A percentile compares a stretch with the other conserved stretches of the same genome.
Evolutionary conservation across 2,888 invertebrate species (phyloP).

Genomic region (Tipula vernalis): DNA sequence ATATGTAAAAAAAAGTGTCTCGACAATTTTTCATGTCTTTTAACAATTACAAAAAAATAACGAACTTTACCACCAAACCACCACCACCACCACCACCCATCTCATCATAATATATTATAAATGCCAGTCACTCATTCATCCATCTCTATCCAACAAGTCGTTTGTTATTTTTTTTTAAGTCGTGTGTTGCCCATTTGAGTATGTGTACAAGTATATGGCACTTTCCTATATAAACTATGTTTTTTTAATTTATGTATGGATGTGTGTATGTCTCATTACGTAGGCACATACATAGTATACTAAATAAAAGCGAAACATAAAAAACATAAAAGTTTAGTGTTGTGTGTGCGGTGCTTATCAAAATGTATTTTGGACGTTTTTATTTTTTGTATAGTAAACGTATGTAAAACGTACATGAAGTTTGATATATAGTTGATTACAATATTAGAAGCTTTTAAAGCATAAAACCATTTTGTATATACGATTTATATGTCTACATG

Average conservation of each 20-base stretch:
- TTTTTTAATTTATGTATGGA: neutral
- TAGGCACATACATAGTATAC: neutral
- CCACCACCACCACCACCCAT: neutral
- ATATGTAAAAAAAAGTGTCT: neutral
- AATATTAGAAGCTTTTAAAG: neutral
- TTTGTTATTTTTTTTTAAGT: neutral
- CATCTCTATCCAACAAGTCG: neutral
- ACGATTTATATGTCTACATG: neutral
- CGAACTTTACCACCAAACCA: neutral
- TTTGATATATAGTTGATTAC: neutral
- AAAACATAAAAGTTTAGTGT: slow-evolving; percentile 4
- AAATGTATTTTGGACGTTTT: neutral
- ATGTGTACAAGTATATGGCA: neutral
- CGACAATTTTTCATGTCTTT: neutral
- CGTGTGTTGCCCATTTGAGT: neutral
- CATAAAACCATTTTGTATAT: neutral
- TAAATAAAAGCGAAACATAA: neutral
- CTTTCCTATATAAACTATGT: neutral
- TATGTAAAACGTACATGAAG: neutral
- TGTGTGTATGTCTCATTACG: neutral
- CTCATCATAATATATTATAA: neutral
- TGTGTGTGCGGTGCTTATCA: neutral
- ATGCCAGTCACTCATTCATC: neutral
- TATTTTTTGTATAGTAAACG: no score
- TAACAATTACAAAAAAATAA: neutral